These are phyloP conservation scores for Aplysia californica DNA, from an alignment of 1,140 invertebrate species.

Conservation along the genomic window DNA sequence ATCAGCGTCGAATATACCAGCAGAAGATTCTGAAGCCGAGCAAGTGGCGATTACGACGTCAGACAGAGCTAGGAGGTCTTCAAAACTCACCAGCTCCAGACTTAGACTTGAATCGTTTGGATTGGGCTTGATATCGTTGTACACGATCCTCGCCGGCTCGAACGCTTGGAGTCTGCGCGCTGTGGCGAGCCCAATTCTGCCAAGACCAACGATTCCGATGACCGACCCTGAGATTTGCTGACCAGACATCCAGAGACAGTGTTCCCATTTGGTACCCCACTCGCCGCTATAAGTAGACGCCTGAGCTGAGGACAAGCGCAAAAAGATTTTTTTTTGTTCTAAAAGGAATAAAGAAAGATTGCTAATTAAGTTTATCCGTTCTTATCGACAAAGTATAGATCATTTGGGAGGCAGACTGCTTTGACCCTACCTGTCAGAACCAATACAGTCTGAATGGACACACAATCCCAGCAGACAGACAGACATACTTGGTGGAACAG, in stretches of 20 bases:
- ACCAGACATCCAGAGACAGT: conserved; percentile 90
- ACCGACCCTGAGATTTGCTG: conserved; percentile 80
- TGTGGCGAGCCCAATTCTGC: conserved; percentile 78
- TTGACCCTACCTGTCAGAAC: no score
- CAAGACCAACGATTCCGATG: conserved; percentile 87
- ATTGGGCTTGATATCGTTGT: conserved; percentile 76
- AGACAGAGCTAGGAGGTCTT: conserved; percentile 55
- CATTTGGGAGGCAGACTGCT: no score
- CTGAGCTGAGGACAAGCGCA: no score
- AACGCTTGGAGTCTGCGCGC: conserved; percentile 78
- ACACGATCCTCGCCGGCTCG: conserved; percentile 77
- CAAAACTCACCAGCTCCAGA: conserved; percentile 75
- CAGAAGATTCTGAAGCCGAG: conserved; percentile 52
- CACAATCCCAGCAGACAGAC: no score
- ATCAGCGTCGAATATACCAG: conserved; percentile 53
- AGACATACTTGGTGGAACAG: no score
- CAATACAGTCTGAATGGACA: no score
- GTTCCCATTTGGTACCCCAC: conserved; percentile 84
- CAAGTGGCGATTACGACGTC: conserved; percentile 65
- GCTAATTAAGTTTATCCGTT: no score
- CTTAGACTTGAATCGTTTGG: conserved; percentile 75
- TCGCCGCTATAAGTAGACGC: no score
- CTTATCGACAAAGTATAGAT: no score
- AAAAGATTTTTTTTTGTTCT: no score
- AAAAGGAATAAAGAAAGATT: no score